Percentiles rank a stretch among this genome's conserved stretches.
Conservation (phyloP, 2,113 vertebrate species). For the Amblyornis subalaris region DNA sequence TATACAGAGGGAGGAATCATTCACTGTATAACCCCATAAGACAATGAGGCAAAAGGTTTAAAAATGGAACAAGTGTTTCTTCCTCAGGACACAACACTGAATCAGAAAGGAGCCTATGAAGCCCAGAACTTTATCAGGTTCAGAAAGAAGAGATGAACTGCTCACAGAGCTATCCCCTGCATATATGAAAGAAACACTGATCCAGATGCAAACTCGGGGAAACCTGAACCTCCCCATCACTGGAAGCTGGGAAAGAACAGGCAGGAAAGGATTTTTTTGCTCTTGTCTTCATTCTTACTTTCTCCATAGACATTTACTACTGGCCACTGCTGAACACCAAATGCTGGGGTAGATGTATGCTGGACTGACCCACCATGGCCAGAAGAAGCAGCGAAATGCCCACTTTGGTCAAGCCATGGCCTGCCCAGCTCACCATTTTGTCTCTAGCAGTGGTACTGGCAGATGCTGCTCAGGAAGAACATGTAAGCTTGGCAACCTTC, state of each 20-base stretch:
- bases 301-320: not conserved
- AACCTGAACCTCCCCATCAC: not conserved
- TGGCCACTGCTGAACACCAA: not conserved
- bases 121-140: not conserved
- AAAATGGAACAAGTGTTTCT: not conserved
- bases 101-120: not conserved
- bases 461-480: not conserved
- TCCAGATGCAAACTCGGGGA: not conserved
- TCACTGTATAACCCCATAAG: not conserved
- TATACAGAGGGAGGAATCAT: not conserved
- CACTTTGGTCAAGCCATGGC: not conserved
- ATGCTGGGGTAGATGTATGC: not conserved
- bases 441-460: not conserved
- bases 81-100: not conserved
- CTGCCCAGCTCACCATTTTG: not conserved
- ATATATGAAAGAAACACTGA: not conserved
- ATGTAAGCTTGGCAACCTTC: not conserved
- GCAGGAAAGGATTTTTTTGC: not conserved
- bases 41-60: not conserved
- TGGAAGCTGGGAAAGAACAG: not conserved
- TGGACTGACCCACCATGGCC: not conserved
- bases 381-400: not conserved
- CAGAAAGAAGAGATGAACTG: not conserved
- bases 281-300: not conserved
- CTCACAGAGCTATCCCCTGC: not conserved